Conservation (phyloP, 2,888 invertebrate genomes). For the Noctua janthe region DNA sequence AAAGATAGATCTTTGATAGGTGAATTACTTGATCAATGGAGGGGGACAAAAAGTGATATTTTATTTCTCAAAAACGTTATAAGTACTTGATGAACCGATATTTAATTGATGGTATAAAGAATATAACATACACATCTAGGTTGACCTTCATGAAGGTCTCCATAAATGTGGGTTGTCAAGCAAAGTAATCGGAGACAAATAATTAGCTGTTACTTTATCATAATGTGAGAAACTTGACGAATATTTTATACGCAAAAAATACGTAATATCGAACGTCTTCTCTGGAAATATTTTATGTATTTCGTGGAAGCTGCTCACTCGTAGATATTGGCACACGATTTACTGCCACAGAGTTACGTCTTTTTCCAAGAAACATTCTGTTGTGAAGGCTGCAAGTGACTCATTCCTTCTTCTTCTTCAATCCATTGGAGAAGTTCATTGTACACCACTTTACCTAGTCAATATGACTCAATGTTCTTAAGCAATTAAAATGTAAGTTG, state of each 20-base stretch:
- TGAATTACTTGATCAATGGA: conserved; percentile 22
- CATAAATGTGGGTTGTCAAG: too few relatives aligned
- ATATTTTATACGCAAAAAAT: neutral
- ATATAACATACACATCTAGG: neutral
- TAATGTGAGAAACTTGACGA: neutral
- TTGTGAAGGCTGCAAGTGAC: neutral
- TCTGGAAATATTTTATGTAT: neutral
- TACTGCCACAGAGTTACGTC: too few relatives aligned
- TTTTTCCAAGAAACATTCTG: neutral
- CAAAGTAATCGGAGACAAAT: neutral
- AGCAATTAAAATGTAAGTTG: conserved; percentile 3
- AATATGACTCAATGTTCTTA: neutral
- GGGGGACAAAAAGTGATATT: neutral
- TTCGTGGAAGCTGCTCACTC: neutral
- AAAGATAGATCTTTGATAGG: conserved; percentile 8
- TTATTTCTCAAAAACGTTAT: neutral
- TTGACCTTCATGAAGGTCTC: neutral
- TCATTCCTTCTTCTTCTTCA: neutral
- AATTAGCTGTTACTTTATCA: neutral
- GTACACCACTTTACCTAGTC: neutral
- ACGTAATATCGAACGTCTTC: neutral
- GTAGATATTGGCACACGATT: neutral
- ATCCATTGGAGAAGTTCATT: neutral
- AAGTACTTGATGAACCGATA: neutral
- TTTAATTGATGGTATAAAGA: neutral